Evolutionary conservation across 2,113 vertebrate species (phyloP).

Genomic region (Boulengeromyrus knoepffleri): DNA sequence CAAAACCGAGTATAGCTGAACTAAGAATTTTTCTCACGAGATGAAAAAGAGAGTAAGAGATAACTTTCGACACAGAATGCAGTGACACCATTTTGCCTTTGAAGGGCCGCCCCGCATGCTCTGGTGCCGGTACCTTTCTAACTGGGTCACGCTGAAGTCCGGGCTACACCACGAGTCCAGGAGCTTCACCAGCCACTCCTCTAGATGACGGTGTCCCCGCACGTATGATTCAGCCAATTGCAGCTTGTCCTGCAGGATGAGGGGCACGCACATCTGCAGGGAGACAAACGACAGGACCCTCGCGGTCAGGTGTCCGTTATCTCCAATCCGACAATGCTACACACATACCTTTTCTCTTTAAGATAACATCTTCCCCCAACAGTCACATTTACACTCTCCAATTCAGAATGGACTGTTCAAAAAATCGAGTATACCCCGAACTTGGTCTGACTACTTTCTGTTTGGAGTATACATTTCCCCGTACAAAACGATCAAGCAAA

Average conservation of each 20-base stretch:
- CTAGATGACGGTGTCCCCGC: slow-evolving; percentile 53
- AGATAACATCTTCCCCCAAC: too few relatives aligned
- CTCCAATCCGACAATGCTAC: background rate
- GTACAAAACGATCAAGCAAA: too few relatives aligned
- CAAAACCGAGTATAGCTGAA: background rate
- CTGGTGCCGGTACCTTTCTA: slow-evolving; percentile 38
- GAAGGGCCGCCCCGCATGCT: background rate
- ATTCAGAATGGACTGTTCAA: background rate
- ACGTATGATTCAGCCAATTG: slow-evolving; percentile 64
- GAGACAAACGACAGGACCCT: background rate
- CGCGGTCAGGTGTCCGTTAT: background rate
- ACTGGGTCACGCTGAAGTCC: slow-evolving; percentile 49
- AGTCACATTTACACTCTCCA: too few relatives aligned
- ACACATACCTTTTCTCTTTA: too few relatives aligned
- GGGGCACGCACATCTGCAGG: slow-evolving; percentile 66
- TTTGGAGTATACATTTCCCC: too few relatives aligned
- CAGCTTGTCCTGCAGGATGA: slow-evolving; percentile 70
- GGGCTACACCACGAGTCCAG: slow-evolving; percentile 76
- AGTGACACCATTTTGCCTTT: background rate
- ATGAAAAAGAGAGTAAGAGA: background rate
- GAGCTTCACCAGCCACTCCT: slow-evolving; percentile 60
- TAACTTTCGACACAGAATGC: background rate
- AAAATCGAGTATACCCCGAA: background rate
- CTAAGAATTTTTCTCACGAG: background rate
- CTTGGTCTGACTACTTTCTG: too few relatives aligned